These are phyloP conservation scores for Pterostichus niger DNA, from an alignment of 2,888 invertebrate genomes.

Conservation along the genomic window DNA sequence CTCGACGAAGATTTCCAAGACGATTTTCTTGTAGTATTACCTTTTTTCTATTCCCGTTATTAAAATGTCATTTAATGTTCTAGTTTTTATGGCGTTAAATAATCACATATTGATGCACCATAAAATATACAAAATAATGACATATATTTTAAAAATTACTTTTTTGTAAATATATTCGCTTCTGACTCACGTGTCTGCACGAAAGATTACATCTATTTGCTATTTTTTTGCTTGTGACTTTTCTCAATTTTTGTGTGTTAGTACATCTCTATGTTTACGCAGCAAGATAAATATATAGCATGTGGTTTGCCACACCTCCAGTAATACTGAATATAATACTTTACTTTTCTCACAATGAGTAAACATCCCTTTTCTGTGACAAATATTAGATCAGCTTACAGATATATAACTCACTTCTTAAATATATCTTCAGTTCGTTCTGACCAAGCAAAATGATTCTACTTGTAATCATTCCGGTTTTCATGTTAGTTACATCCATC, in stretches of 20 bases:
- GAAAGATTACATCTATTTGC: neutral
- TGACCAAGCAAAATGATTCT: conserved; percentile 25
- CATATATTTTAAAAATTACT: too few relatives aligned
- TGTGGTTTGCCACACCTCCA: conserved; percentile 21
- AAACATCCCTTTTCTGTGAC: conserved; percentile 52
- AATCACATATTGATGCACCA: too few relatives aligned
- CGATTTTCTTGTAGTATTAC: too few relatives aligned
- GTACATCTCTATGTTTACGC: conserved; percentile 10
- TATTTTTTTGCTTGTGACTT: conserved; percentile 1
- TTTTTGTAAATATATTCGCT: too few relatives aligned
- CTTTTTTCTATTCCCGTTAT: too few relatives aligned
- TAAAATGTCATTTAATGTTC: too few relatives aligned
- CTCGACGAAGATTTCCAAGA: too few relatives aligned
- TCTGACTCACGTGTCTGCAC: too few relatives aligned
- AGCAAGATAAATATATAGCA: conserved; percentile 38
- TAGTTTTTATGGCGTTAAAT: too few relatives aligned
- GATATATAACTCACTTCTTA: conserved; percentile 18
- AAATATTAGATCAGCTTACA: conserved; percentile 36
- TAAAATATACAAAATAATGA: too few relatives aligned
- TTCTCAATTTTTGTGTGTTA: neutral
- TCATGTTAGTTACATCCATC: conserved; percentile 1
- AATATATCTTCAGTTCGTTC: neutral
- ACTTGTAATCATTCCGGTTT: conserved; percentile 5
- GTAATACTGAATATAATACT: conserved; percentile 25
- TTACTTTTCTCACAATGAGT: conserved; percentile 56